These are phyloP conservation scores for Hyles vespertilio DNA, from an alignment of 1,140 invertebrate species.

Conservation along the genomic window DNA sequence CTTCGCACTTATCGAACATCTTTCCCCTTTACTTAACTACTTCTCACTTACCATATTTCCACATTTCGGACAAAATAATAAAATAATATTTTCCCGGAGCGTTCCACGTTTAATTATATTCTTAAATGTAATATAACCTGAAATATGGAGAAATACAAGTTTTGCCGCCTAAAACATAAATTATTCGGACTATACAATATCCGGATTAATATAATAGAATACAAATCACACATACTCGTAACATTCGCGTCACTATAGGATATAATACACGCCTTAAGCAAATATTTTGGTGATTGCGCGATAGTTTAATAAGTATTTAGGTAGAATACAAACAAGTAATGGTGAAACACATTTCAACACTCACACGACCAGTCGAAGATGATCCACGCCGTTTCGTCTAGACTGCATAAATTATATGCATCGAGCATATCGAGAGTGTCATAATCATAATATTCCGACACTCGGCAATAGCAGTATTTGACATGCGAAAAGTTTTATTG, in stretches of 20 bases:
- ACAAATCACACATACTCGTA: too few species aligned
- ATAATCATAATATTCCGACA: conserved; percentile 16
- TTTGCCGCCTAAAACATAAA: neutral
- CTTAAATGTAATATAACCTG: too few species aligned
- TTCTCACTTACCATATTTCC: too few species aligned
- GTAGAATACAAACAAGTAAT: conserved; percentile 14
- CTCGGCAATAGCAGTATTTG: conserved; percentile 1
- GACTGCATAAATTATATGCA: conserved; percentile 24
- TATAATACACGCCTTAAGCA: neutral
- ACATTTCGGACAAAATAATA: too few species aligned
- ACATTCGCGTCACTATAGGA: too few species aligned
- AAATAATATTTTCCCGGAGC: too few species aligned
- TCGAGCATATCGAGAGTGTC: conserved; percentile 12
- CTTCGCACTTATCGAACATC: too few species aligned
- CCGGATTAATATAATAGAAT: too few species aligned
- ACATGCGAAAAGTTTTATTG: conserved; percentile 22
- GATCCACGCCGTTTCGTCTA: conserved; percentile 17
- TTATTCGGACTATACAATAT: neutral
- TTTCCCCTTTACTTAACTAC: too few species aligned
- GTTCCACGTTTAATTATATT: too few species aligned
- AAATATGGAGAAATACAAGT: too few species aligned
- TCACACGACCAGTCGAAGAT: conserved; percentile 25
- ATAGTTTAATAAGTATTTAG: conserved; percentile 10
- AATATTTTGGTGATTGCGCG: conserved; percentile 8
- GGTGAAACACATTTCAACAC: conserved; percentile 31